These are phyloP conservation scores for Engraulis encrasicolus DNA, from an alignment of 2,113 vertebrate genomes.

Conservation along the genomic window DNA sequence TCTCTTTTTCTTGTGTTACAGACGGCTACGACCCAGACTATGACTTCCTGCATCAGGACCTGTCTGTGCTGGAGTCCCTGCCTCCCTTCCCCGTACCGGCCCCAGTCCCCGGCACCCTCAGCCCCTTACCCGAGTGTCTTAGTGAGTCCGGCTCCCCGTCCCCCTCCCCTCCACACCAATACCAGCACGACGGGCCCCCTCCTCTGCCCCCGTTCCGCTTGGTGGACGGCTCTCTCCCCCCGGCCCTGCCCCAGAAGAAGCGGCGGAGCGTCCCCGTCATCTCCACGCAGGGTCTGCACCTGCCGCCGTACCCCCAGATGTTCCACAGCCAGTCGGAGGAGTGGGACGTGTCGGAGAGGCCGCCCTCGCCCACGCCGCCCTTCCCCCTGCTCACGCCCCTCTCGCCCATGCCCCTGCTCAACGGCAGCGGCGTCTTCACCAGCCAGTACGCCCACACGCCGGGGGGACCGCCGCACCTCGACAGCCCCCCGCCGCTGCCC, in stretches of 20 bases:
- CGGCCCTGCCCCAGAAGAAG: constrained; percentile 94
- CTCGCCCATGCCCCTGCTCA: constrained; percentile 84
- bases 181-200: constrained; percentile 67
- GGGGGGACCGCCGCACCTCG: constrained; percentile 36
- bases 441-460: constrained; percentile 67
- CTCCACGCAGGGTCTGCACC: constrained; percentile 68
- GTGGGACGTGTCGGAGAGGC: constrained; percentile 44
- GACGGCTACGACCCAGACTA: constrained; percentile 93
- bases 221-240: constrained; percentile 71
- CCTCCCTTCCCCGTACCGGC: constrained; percentile 72
- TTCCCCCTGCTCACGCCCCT: constrained; percentile 83
- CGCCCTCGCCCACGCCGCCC: constrained; percentile 71
- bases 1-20: constrained; percentile 20
- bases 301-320: constrained; percentile 85
- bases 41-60: constrained; percentile 97
- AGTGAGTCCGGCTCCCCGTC: constrained; percentile 86
- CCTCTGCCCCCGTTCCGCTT: constrained; percentile 56
- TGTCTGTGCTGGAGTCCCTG: constrained; percentile 85
- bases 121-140: constrained; percentile 89
- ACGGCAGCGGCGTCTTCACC: constrained; percentile 73
- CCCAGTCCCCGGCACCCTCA: constrained; percentile 75
- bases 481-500: constrained; percentile 91
- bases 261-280: constrained; percentile 83
- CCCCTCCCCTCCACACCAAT: constrained; percentile 76
- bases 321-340: constrained; percentile 94